These are phyloP conservation scores for Rhopalosiphum maidis DNA, from an alignment of 1,140 invertebrate genomes.

Conservation along the genomic window DNA sequence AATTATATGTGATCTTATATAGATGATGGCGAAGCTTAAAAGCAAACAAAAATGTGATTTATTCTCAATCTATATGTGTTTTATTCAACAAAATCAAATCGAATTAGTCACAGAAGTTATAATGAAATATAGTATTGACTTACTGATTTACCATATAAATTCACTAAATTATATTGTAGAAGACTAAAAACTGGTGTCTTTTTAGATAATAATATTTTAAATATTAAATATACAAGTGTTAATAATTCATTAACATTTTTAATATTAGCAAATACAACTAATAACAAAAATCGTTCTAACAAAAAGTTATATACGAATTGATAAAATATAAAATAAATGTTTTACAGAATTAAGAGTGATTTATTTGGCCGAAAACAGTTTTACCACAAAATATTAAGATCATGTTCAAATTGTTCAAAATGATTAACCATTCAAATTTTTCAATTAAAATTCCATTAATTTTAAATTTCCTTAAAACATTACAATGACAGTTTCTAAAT, in stretches of 20 bases:
- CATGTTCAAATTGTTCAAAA: not conserved
- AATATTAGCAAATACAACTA: not conserved
- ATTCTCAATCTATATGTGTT: not conserved
- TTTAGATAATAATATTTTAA: not conserved
- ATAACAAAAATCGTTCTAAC: not conserved
- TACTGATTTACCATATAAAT: not conserved
- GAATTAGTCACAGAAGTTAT: not conserved
- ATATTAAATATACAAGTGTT: too few relatives aligned
- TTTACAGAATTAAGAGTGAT: not conserved
- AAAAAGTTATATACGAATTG: not conserved
- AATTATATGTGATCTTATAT: not conserved
- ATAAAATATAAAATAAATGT: not conserved
- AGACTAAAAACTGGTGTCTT: not conserved
- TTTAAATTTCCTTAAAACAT: not conserved
- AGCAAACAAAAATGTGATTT: not conserved
- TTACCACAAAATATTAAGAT: not conserved
- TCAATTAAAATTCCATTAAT: not conserved
- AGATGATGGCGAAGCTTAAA: not conserved
- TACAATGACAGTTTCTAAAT: not conserved
- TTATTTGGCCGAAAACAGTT: not conserved
- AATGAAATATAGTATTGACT: not conserved
- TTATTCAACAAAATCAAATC: not conserved
- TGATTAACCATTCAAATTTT: not conserved
- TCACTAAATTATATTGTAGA: not conserved
- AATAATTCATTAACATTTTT: too few relatives aligned